These are phyloP conservation scores for Leguminivora glycinivorella DNA, from an alignment of 1,140 invertebrate genomes.

Conservation along the genomic window DNA sequence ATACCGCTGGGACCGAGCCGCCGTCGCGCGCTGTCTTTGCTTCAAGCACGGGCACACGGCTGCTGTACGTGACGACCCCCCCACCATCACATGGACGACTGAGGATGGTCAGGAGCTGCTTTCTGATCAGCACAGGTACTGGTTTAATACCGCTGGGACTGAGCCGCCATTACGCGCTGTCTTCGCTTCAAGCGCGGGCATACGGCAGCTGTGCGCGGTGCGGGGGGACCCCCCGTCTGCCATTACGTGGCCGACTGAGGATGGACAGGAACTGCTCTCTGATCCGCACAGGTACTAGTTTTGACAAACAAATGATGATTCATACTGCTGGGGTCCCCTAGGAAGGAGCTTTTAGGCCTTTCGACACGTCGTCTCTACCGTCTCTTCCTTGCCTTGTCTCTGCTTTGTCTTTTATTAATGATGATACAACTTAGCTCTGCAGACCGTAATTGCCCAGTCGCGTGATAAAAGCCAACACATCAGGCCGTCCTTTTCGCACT, in stretches of 20 bases:
- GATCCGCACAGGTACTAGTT: slow-evolving; percentile 43
- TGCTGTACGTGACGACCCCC: slow-evolving; percentile 50
- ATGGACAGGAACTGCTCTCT: slow-evolving; percentile 40
- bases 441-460: no score
- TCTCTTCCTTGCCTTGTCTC: no score
- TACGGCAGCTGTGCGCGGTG: slow-evolving; percentile 49
- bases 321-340: no score
- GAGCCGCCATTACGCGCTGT: slow-evolving; percentile 53
- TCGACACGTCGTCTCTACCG: no score
- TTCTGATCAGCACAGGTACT: slow-evolving; percentile 42
- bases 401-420: no score
- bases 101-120: slow-evolving; percentile 47
- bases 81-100: slow-evolving; percentile 49
- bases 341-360: no score
- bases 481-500: no score
- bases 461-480: no score
- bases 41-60: slow-evolving; percentile 40
- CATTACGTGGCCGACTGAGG: slow-evolving; percentile 52
- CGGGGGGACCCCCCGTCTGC: slow-evolving; percentile 47
- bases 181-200: slow-evolving; percentile 42
- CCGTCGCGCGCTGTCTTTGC: slow-evolving; percentile 47
- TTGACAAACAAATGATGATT: no score
- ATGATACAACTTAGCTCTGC: no score
- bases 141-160: no score
- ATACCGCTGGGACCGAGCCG: no score